Evolutionary conservation across 2,797 vertebrate genomes (phyloP).

Genomic region (Sebastes oblongus): DNA sequence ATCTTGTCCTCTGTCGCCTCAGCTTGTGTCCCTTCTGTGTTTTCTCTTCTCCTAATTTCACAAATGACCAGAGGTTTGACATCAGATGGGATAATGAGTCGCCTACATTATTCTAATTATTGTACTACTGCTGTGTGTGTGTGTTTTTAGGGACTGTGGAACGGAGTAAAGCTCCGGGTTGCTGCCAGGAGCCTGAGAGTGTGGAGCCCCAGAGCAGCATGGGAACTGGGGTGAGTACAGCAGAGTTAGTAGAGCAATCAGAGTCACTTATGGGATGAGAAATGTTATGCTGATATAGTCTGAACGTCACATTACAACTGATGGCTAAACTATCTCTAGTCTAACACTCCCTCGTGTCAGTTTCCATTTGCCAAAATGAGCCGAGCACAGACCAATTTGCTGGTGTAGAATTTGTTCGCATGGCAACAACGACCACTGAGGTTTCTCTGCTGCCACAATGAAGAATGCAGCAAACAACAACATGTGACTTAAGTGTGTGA

Average conservation of each 20-base stretch:
- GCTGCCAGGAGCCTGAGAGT: constrained; percentile 58
- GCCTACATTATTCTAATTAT: not conserved
- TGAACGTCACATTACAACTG: not conserved
- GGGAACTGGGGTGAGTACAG: constrained; percentile 75
- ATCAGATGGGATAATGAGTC: not conserved
- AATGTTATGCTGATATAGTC: not conserved
- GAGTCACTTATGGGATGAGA: not conserved
- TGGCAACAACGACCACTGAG: constrained; percentile 42
- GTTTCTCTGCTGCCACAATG: constrained; percentile 49
- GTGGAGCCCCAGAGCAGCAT: constrained; percentile 64
- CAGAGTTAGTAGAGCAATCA: not conserved
- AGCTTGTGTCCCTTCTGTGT: not conserved
- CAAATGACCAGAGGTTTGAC: not conserved
- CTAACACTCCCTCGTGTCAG: constrained; percentile 6
- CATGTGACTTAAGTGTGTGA: no score
- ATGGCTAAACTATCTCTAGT: not conserved
- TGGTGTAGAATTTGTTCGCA: constrained; percentile 40
- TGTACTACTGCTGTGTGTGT: not conserved
- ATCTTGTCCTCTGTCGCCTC: not conserved
- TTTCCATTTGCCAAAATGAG: constrained; percentile 30
- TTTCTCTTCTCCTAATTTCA: not conserved
- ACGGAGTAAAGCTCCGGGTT: constrained; percentile 46
- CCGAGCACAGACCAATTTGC: constrained; percentile 10
- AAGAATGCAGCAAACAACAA: constrained; percentile 68
- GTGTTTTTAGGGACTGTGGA: constrained; percentile 65